Conservation (phyloP, 30 jellyfish, hydroid and myxozoan species). For the Aurelia aurita region DNA sequence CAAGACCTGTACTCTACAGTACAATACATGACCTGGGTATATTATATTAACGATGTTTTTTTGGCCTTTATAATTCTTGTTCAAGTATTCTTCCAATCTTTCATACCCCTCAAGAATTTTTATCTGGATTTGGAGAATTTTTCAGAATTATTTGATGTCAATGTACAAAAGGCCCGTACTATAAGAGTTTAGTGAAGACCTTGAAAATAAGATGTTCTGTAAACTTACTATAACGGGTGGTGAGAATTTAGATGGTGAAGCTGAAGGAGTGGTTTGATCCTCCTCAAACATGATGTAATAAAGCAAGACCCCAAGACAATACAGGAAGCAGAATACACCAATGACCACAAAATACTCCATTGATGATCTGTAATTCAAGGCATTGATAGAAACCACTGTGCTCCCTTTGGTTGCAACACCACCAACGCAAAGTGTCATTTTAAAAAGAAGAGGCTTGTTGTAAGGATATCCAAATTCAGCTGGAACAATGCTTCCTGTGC, state of each 20-base stretch:
- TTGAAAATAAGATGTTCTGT: background rate
- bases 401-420: background rate
- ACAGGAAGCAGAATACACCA: constrained; percentile 92
- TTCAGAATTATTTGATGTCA: too few relatives aligned
- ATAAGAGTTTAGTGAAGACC: background rate
- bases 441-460: constrained; percentile 23
- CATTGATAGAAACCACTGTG: background rate
- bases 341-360: constrained; percentile 86
- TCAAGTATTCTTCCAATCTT: too few relatives aligned
- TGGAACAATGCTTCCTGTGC: background rate
- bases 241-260: constrained; percentile 61
- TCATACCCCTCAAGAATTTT: too few relatives aligned
- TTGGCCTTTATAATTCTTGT: too few relatives aligned
- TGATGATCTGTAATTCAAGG: constrained; percentile 64
- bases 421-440: background rate
- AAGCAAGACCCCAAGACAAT: constrained; percentile 74
- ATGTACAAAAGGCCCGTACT: too few relatives aligned
- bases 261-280: constrained; percentile 47
- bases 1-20: too few relatives aligned
- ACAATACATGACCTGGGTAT: too few relatives aligned
- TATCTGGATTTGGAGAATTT: too few relatives aligned
- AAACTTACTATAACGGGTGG: constrained; percentile 92
- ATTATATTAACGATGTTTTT: too few relatives aligned
- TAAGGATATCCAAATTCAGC: constrained; percentile 72
- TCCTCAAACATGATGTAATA: constrained; percentile 80